A percentile compares a stretch with the other conserved stretches of the same genome.
These are phyloP conservation scores for Phalacrocorax brasilianus DNA, from an alignment of 2,113 vertebrate genomes.

Conservation along the genomic window DNA sequence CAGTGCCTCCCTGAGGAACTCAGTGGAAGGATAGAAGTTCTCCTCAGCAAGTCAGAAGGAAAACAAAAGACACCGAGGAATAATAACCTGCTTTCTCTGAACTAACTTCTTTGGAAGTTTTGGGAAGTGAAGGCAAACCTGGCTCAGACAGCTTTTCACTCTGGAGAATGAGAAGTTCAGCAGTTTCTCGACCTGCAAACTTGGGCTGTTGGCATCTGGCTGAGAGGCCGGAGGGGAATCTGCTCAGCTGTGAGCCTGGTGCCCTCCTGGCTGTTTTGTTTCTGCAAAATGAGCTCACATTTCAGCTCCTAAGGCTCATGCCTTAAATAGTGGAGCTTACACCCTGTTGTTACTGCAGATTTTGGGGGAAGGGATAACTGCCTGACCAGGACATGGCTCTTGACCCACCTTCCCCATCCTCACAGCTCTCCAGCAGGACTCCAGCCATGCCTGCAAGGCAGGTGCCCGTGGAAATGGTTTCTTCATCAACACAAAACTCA, in stretches of 20 bases:
- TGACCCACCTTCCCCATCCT: background rate
- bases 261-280: background rate
- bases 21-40: background rate
- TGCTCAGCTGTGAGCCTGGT: background rate
- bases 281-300: background rate
- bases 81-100: background rate
- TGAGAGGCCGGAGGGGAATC: background rate
- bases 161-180: background rate
- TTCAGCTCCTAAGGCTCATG: background rate
- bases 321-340: background rate
- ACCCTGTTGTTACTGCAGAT: background rate
- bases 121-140: background rate
- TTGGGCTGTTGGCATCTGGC: background rate
- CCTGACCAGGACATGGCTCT: background rate
- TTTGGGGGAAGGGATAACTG: background rate
- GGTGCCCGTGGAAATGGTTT: rapidly evolving
- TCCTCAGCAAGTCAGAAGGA: background rate
- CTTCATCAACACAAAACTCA: background rate
- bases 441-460: background rate
- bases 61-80: background rate
- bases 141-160: background rate
- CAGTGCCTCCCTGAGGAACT: background rate
- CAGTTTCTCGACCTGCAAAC: background rate
- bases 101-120: background rate
- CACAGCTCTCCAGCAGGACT: background rate